Evolutionary conservation across 2,888 invertebrate species (phyloP), one percentile per base, ranked within the genome.

Genomic region (Conops quadrifasciatus): DNA sequence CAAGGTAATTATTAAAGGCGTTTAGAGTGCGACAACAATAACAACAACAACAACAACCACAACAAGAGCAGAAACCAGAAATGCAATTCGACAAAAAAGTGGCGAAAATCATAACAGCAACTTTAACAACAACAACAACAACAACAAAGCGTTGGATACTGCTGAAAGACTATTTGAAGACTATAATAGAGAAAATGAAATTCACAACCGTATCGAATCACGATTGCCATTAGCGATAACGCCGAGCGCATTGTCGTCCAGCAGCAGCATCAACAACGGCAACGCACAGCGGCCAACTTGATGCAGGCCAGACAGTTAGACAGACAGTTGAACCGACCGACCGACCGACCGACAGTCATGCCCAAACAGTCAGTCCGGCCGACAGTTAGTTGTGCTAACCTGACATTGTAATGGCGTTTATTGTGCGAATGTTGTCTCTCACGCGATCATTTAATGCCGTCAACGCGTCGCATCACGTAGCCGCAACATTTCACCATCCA

Each of bases 391-490:
- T 19, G 2, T 19, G n/a, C 7, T 19, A 24, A 43, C 15, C 58
- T 67, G 67, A 58, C 67, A 59, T 45, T 58, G 64, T 51, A 63
- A 64, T 70, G 70, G 63, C 64, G 70, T 70, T 70, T 64, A 72
- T 64, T 72, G 71, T 68, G 71, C 67, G 30, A 67, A 53, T 26
- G 43, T 72, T 59, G 71, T 72, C 68, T 45, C 71, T 68, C 71
- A 68, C 68, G 71, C 71, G 71, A 72, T 72, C 71, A 53, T 59
- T 68, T 72, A 64, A 64, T 60, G 67, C 59, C 68, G 68, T 36
- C 36, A 36, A 36, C 36, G 36, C 36, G 36, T 59, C 51, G 60
- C 59, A 51, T 58, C 64, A 51, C 56, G 70, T 58, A 47, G 60
- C 59, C 53, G 7, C 16, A 16, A 26, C 59, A 9, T 59, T 58